These are phyloP conservation scores for Gallinago undulata DNA, from an alignment of 2,113 vertebrate genomes.

Conservation along the genomic window DNA sequence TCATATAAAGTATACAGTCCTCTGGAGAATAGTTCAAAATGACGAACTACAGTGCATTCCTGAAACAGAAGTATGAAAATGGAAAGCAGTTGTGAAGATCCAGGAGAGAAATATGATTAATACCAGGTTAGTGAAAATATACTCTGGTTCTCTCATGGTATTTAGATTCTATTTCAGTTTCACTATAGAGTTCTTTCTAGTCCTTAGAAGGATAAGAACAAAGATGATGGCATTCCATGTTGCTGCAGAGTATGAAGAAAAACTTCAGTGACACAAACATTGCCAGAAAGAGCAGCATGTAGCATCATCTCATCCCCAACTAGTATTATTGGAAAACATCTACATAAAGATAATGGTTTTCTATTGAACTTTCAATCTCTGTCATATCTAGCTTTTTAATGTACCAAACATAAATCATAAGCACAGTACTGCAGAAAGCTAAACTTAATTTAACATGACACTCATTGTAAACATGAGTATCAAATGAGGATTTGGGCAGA, in stretches of 20 bases:
- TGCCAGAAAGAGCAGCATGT: not conserved
- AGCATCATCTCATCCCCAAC: not conserved
- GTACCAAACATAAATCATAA: not conserved
- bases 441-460: not conserved
- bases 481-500: not conserved
- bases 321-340: not conserved
- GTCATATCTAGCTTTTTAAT: not conserved
- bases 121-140: not conserved
- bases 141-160: not conserved
- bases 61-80: not conserved
- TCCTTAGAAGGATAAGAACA: not conserved
- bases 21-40: not conserved
- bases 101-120: not conserved
- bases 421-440: not conserved
- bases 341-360: not conserved
- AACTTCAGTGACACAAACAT: not conserved
- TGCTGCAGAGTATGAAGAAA: not conserved
- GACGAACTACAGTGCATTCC: not conserved
- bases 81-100: not conserved
- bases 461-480: not conserved
- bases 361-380: not conserved
- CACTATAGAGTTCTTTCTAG: not conserved
- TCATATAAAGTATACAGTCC: not conserved
- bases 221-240: not conserved
- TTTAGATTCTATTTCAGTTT: not conserved